Evolutionary conservation across 2,888 invertebrate genomes (phyloP), one percentile per base, ranked within the genome.

Genomic region (Trissoscelio sp.): DNA sequence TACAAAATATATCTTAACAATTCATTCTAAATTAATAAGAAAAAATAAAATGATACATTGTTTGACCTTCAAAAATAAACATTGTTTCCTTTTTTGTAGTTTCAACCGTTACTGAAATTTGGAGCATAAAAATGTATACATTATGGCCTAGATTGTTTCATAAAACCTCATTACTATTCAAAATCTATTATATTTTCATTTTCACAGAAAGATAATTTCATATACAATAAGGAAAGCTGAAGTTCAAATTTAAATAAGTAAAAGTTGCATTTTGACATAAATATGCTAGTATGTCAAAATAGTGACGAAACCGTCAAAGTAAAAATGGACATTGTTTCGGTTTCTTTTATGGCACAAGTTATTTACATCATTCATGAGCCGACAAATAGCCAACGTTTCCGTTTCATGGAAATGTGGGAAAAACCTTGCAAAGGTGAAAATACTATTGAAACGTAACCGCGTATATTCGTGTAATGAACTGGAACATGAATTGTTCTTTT

Each of bases 401-500:
- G 44, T 44, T 16, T 20, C 39, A 39, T 34, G 55, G 34, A 57
- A 57, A 57, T 39, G 22, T 28, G 14, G n/a, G 48, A 51, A 64
- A 64, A 48, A 20, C 18, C 46, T 18, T n/a, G 39, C 31, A 44
- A 14, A 62, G 46, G 46, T 48, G 64, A 64, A 64, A 64, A 64
- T 28, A 24, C 3, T 24, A 62, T 42, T 60, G 22, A 62, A 62
- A 62, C 62, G 20, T 48, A 64, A 44, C 37, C 31, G 46, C 16
- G 39, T 24, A 7, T 24, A 66, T n/a, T n/a, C n/a, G n/a, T n/a
- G n/a, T 66, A 53, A 66, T 66, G 37, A 51, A 16, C 46, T 46
- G 62, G 46, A 62, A 46, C 62, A 16, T 55, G 67, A 44, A 55
- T 69, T 44, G 44, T 69, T 44, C 16, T 42, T 67, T 69, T 69